Evolutionary conservation across 2,113 vertebrate genomes (phyloP).

Genomic region (Orientallactaga bullata): DNA sequence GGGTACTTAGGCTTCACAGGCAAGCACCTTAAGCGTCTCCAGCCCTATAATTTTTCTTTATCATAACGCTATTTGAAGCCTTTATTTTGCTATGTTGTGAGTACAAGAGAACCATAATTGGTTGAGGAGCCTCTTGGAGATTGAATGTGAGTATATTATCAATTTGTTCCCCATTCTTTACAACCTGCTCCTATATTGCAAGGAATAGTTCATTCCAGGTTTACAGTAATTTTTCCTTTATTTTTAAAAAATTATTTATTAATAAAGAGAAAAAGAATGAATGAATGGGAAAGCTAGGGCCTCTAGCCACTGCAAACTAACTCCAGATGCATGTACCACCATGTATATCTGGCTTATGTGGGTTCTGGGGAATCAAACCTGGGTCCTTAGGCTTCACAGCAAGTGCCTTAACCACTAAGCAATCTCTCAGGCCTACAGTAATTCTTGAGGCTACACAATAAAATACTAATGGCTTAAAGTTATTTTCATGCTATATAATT

Average conservation of each 20-base stretch:
- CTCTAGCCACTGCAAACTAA: too few species aligned
- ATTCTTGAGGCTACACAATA: background rate
- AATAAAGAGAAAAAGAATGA: too few species aligned
- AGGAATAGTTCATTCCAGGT: background rate
- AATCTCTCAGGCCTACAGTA: background rate
- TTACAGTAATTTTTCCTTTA: background rate
- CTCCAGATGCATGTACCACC: too few species aligned
- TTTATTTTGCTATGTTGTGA: background rate
- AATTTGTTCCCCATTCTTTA: background rate
- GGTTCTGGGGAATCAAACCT: too few species aligned
- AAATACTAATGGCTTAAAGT: background rate
- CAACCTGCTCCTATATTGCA: background rate
- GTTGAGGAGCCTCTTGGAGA: background rate
- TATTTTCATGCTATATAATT: background rate
- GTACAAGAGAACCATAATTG: background rate
- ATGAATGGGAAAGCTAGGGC: too few species aligned
- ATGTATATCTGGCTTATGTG: too few species aligned
- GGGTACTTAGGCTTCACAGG: too few species aligned
- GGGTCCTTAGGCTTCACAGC: too few species aligned
- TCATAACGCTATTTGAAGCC: background rate
- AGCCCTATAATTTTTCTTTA: slow-evolving; percentile 13
- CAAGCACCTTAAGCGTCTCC: background rate
- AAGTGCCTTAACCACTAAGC: too few species aligned
- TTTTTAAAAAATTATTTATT: too few species aligned
- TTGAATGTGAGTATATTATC: background rate